A percentile compares a stretch with the other conserved stretches of the same genome.
Conservation (phyloP, 2,888 invertebrate species). For the Linnaemya vulpina region DNA sequence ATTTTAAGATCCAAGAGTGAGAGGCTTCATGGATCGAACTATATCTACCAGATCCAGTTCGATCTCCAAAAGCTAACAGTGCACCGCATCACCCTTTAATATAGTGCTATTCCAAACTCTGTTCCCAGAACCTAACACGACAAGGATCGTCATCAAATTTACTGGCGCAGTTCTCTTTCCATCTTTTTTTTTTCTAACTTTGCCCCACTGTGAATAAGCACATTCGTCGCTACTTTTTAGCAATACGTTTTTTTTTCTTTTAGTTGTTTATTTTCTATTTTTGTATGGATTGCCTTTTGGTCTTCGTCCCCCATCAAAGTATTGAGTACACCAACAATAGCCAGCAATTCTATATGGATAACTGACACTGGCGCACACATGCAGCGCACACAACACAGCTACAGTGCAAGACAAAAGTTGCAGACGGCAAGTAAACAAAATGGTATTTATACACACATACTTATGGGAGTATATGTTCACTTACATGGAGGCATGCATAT, state of each 20-base stretch:
- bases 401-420: slow-evolving; percentile 40
- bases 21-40: too few relatives aligned
- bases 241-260: slow-evolving; percentile 20
- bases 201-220: slow-evolving; percentile 1
- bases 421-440: not conserved
- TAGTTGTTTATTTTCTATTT: slow-evolving; percentile 41
- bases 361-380: slow-evolving; percentile 17
- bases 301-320: slow-evolving; percentile 60
- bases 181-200: not conserved
- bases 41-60: too few relatives aligned
- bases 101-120: too few relatives aligned
- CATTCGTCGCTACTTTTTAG: slow-evolving; percentile 2
- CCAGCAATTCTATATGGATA: slow-evolving; percentile 31
- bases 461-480: not conserved
- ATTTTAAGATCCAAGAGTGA: too few relatives aligned
- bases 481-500: too few relatives aligned
- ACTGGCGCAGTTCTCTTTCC: not conserved
- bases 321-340: slow-evolving; percentile 54
- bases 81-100: too few relatives aligned
- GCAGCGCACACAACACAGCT: slow-evolving; percentile 31
- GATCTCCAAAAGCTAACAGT: too few relatives aligned
- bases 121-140: too few relatives aligned
- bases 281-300: slow-evolving; percentile 60
- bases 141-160: not conserved
- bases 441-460: not conserved